phyloP scores from a whole-genome alignment of 1,140 invertebrate genomes.

The Drosophila murphyi region DNA sequence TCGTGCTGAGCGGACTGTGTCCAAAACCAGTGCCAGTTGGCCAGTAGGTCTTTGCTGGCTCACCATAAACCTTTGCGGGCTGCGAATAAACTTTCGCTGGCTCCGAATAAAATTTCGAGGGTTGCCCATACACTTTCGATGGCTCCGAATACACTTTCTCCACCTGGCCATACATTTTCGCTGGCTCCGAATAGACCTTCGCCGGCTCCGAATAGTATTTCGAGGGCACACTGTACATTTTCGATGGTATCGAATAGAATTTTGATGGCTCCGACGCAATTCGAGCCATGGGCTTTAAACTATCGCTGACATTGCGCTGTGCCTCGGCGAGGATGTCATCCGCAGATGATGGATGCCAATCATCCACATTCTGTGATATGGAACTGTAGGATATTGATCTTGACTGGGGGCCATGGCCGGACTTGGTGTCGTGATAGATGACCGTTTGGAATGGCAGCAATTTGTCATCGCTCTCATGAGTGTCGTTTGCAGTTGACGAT shows the following conservation, averaged over 20 bases:
- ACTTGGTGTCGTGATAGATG: constrained; percentile 86
- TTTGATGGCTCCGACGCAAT: constrained; percentile 83
- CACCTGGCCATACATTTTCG: constrained; percentile 88
- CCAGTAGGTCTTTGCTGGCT: constrained; percentile 85
- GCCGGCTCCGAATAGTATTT: constrained; percentile 88
- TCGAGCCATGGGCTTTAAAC: constrained; percentile 59
- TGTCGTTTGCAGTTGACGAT: not conserved
- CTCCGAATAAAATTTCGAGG: constrained; percentile 86
- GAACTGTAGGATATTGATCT: constrained; percentile 86
- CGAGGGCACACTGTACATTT: constrained; percentile 86
- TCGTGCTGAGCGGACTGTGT: constrained; percentile 3
- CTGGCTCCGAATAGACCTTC: constrained; percentile 87
- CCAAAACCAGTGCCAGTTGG: constrained; percentile 41
- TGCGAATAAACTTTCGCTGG: constrained; percentile 86
- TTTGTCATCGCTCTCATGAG: constrained; percentile 51
- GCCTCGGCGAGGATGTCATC: constrained; percentile 77
- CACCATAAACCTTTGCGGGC: constrained; percentile 85
- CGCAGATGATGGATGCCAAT: constrained; percentile 68
- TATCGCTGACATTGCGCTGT: constrained; percentile 80
- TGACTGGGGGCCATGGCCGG: constrained; percentile 78
- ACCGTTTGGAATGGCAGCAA: constrained; percentile 84
- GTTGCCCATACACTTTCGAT: constrained; percentile 88
- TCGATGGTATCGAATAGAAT: constrained; percentile 85
- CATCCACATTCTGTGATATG: constrained; percentile 84
- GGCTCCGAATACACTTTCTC: constrained; percentile 88